These are phyloP conservation scores for Psittacula derbiana DNA, from an alignment of 2,797 vertebrate genomes.

Conservation along the genomic window DNA sequence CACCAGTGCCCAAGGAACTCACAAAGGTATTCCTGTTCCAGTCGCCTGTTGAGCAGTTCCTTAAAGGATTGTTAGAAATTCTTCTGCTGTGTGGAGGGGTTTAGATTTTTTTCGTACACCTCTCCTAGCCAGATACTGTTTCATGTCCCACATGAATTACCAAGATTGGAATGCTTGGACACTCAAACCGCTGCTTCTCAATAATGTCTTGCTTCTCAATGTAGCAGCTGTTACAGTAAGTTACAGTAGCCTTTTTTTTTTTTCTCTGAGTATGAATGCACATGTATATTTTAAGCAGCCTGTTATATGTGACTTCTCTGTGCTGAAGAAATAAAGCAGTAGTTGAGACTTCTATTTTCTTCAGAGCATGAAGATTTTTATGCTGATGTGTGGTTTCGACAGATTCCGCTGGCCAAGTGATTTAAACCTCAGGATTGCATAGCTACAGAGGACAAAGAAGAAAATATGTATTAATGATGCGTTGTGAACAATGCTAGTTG, in stretches of 20 bases:
- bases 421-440: background rate
- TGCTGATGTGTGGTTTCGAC: background rate
- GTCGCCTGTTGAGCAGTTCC: background rate
- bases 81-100: background rate
- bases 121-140: background rate
- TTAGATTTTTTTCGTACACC: background rate
- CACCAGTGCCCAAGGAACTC: background rate
- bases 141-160: background rate
- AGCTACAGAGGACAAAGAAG: background rate
- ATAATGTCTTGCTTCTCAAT: background rate
- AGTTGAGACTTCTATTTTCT: background rate
- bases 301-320: background rate
- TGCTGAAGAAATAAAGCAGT: background rate
- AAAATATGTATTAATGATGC: background rate
- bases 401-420: background rate
- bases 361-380: background rate
- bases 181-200: background rate
- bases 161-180: background rate
- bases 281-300: background rate
- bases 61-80: background rate
- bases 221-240: background rate
- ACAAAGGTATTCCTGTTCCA: background rate
- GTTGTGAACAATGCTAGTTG: background rate
- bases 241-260: background rate
- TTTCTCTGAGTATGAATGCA: background rate